Percentiles rank a stretch among this genome's conserved stretches.
These are phyloP conservation scores for Pararge aegeria DNA, from an alignment of 1,140 invertebrate genomes.

Conservation along the genomic window DNA sequence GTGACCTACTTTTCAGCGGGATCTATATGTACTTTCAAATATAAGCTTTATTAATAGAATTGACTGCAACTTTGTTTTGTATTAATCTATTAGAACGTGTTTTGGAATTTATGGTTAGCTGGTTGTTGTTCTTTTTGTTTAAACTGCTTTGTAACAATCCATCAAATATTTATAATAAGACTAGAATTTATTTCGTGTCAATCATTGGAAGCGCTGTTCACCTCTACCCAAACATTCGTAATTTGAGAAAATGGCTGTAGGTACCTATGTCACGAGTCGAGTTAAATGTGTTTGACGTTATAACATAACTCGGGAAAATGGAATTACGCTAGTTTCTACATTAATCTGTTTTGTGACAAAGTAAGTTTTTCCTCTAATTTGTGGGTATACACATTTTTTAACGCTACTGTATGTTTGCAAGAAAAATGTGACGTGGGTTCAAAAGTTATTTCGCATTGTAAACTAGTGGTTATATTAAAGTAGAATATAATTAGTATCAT, in stretches of 20 bases:
- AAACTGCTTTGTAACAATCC: no score
- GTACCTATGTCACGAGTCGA: not conserved
- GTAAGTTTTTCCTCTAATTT: not conserved
- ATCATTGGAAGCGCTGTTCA: not conserved
- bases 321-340: not conserved
- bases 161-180: no score
- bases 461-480: no score
- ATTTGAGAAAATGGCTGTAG: not conserved
- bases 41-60: conserved; percentile 8
- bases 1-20: conserved; percentile 28
- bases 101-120: no score
- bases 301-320: conserved; percentile 4
- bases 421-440: not conserved
- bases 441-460: no score
- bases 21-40: conserved; percentile 22
- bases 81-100: not conserved
- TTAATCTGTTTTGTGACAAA: conserved; percentile 1
- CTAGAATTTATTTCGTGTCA: no score
- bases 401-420: not conserved
- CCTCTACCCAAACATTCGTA: not conserved
- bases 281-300: conserved; percentile 4
- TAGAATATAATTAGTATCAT: no score
- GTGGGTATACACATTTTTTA: not conserved
- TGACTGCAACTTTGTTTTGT: not conserved
- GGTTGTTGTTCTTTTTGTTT: no score